Evolutionary conservation across 2,113 vertebrate species (phyloP).

Genomic region (Alethe castanea): DNA sequence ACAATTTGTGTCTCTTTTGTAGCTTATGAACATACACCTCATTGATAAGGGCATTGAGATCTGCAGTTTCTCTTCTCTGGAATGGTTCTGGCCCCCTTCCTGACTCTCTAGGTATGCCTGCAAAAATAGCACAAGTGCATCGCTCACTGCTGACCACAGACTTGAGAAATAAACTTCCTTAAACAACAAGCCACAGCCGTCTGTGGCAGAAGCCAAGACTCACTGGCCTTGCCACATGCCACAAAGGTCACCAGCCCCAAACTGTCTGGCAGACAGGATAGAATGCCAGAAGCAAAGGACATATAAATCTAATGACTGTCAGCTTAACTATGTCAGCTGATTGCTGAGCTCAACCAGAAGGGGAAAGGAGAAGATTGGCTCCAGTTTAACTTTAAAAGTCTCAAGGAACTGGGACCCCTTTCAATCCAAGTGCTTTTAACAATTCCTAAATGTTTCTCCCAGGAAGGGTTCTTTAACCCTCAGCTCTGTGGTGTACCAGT

Average conservation of each 20-base stretch:
- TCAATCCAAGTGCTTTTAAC: background rate
- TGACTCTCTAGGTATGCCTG: conserved; percentile 52
- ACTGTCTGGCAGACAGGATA: background rate
- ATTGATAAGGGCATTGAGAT: conserved; percentile 50
- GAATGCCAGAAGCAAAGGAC: conserved; percentile 37
- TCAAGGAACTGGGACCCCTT: background rate
- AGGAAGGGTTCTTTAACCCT: background rate
- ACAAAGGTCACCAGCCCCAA: conserved; percentile 36
- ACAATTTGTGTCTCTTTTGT: background rate
- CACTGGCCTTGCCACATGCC: conserved; percentile 57
- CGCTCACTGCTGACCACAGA: conserved; percentile 36
- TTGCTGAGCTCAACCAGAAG: background rate
- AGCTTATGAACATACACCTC: background rate
- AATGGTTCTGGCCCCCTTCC: conserved; percentile 29
- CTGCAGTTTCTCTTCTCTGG: conserved; percentile 16
- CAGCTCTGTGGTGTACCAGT: background rate
- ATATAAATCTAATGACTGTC: conserved; percentile 37
- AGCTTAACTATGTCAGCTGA: conserved; percentile 62
- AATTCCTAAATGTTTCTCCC: background rate
- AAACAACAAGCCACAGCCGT: conserved; percentile 40
- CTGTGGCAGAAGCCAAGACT: conserved; percentile 39
- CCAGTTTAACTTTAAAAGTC: background rate
- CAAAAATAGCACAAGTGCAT: conserved; percentile 53
- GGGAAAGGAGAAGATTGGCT: background rate
- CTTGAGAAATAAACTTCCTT: conserved; percentile 53